Evolutionary conservation across 2,797 vertebrate genomes (phyloP).

Genomic region (Halcyon smyrnensis): DNA sequence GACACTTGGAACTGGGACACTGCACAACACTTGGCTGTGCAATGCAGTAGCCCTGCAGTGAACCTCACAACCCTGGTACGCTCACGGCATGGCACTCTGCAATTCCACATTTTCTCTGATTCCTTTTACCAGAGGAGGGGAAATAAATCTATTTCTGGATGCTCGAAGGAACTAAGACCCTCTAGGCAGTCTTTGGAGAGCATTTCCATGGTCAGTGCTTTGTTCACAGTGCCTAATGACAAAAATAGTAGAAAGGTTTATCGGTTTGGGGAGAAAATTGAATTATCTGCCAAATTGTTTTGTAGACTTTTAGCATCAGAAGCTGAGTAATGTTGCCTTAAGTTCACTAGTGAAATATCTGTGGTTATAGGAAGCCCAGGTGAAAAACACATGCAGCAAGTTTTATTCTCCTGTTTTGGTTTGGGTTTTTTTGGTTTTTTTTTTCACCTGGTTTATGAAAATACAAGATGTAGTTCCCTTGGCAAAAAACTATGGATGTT

Average conservation of each 20-base stretch:
- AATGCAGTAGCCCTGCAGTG: background rate
- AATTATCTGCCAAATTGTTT: background rate
- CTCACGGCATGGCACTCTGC: background rate
- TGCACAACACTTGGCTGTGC: background rate
- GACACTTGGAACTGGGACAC: background rate
- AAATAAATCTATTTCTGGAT: background rate
- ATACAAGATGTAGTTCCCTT: background rate
- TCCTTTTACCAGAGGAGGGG: background rate
- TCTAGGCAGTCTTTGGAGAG: background rate
- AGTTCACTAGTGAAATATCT: constrained; percentile 11
- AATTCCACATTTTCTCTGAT: fast-evolving
- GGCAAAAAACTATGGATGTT: background rate
- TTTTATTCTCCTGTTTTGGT: background rate
- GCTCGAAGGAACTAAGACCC: fast-evolving
- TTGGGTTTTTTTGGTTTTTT: background rate
- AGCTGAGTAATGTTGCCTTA: background rate
- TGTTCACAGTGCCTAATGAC: background rate
- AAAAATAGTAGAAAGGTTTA: background rate
- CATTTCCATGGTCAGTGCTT: background rate
- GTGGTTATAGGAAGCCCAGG: background rate
- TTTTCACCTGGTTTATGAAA: background rate
- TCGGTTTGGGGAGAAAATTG: background rate
- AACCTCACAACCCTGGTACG: fast-evolving
- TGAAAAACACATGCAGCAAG: background rate
- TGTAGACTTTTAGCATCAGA: background rate